Percentiles rank a stretch among this genome's conserved stretches.
Conservation (phyloP, 1,140 invertebrate genomes). For the Littorina saxatilis region DNA sequence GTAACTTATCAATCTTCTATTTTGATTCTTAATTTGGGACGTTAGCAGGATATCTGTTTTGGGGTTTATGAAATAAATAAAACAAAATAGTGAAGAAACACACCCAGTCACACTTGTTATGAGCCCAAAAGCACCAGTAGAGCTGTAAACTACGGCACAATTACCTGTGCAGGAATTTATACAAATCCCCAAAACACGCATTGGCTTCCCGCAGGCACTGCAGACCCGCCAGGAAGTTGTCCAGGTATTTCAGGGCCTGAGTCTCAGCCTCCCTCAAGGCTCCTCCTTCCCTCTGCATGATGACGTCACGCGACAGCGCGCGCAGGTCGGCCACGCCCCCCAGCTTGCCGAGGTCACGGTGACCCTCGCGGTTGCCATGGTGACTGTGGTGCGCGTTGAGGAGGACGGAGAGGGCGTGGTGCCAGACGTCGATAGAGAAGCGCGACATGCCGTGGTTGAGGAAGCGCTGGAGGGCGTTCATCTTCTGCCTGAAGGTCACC, state of each 20-base stretch:
- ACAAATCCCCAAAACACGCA: not conserved
- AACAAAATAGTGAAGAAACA: too few species aligned
- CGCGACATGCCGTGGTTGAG: conserved; percentile 57
- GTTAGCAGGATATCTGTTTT: too few species aligned
- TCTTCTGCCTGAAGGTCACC: conserved; percentile 32
- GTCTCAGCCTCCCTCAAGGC: conserved; percentile 1
- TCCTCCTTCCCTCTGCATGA: conserved; percentile 6
- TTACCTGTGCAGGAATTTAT: not conserved
- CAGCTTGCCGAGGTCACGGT: not conserved
- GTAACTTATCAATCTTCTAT: too few species aligned
- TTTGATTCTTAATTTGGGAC: too few species aligned
- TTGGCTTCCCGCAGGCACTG: conserved; percentile 28
- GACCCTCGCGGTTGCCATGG: not conserved
- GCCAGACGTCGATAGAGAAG: conserved; percentile 48
- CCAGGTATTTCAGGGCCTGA: conserved; percentile 20
- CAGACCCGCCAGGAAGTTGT: conserved; percentile 28
- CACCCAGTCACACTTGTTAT: too few species aligned
- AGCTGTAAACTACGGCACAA: too few species aligned
- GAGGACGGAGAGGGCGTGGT: conserved; percentile 40
- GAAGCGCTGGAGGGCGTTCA: conserved; percentile 48
- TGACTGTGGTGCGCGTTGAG: conserved; percentile 24
- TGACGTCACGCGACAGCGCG: conserved; percentile 18
- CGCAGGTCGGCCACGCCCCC: conserved; percentile 20
- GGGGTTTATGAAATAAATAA: too few species aligned
- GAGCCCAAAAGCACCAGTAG: too few species aligned